Conservation (phyloP, 2,888 invertebrate species). For the Erebia epiphron region DNA sequence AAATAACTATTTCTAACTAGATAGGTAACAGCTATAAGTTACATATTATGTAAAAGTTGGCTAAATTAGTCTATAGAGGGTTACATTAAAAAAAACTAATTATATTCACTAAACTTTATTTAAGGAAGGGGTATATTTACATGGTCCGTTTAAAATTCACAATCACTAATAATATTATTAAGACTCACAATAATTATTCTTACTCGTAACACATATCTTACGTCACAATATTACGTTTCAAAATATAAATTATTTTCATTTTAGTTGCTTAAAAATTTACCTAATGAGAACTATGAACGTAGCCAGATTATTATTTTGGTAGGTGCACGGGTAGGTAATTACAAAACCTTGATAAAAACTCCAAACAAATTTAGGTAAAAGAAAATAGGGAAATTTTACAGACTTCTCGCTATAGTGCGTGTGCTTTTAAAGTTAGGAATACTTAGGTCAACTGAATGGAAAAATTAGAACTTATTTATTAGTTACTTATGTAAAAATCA, state of each 20-base stretch:
- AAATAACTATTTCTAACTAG: too few relatives aligned
- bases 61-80: neutral
- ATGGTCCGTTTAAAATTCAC: constrained; percentile 43
- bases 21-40: too few relatives aligned
- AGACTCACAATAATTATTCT: constrained; percentile 40
- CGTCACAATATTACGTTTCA: neutral
- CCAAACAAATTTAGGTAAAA: too few relatives aligned
- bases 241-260: neutral
- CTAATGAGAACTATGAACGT: neutral
- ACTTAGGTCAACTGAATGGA: too few relatives aligned
- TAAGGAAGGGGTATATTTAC: constrained; percentile 44
- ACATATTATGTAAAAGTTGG: too few relatives aligned
- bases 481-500: too few relatives aligned
- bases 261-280: neutral
- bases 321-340: too few relatives aligned
- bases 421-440: too few relatives aligned
- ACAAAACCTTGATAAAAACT: too few relatives aligned
- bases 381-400: too few relatives aligned
- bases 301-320: neutral
- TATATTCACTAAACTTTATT: constrained; percentile 37
- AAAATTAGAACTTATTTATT: too few relatives aligned
- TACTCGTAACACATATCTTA: neutral
- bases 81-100: neutral
- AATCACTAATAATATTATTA: constrained; percentile 43
- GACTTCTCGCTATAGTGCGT: too few relatives aligned